Evolutionary conservation across 1,140 invertebrate genomes (phyloP).

Genomic region (Bilobella aurantiaca): DNA sequence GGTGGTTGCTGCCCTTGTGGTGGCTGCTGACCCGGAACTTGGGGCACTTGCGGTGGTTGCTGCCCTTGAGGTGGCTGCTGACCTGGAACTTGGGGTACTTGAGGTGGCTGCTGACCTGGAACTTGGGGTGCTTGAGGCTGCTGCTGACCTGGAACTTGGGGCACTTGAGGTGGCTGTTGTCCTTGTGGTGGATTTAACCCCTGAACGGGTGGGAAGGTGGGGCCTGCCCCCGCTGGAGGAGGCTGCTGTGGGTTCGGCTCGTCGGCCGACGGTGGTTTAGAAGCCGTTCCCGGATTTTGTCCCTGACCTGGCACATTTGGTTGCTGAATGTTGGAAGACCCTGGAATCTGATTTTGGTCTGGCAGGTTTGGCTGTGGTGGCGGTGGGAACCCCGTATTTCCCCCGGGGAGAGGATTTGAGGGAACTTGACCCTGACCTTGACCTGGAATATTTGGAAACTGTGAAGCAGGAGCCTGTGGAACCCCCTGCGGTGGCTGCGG

Average conservation of each 20-base stretch:
- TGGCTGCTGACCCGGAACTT: not conserved
- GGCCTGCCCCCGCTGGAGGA: slow-evolving; percentile 3
- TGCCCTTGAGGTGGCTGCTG: not conserved
- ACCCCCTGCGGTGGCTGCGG: not conserved
- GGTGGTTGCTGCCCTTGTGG: too few relatives aligned
- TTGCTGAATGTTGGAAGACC: not conserved
- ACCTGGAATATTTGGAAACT: not conserved
- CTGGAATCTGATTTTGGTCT: not conserved
- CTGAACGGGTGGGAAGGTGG: not conserved
- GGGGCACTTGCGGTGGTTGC: not conserved
- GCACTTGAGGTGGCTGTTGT: slow-evolving; percentile 1
- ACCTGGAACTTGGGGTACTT: not conserved
- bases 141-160: not conserved
- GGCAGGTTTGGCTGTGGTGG: not conserved
- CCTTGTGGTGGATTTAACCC: not conserved
- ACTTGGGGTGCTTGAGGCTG: not conserved
- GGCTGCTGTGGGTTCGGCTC: not conserved
- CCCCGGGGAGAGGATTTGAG: not conserved
- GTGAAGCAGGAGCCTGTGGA: not conserved
- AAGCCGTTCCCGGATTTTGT: not conserved
- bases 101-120: not conserved
- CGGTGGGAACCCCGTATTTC: not conserved
- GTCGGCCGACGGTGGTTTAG: not conserved
- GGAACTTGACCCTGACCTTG: not conserved
- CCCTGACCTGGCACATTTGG: slow-evolving; percentile 11